phyloP scores from a whole-genome alignment of 2,888 invertebrate species.

The Cosmia trapezina region DNA sequence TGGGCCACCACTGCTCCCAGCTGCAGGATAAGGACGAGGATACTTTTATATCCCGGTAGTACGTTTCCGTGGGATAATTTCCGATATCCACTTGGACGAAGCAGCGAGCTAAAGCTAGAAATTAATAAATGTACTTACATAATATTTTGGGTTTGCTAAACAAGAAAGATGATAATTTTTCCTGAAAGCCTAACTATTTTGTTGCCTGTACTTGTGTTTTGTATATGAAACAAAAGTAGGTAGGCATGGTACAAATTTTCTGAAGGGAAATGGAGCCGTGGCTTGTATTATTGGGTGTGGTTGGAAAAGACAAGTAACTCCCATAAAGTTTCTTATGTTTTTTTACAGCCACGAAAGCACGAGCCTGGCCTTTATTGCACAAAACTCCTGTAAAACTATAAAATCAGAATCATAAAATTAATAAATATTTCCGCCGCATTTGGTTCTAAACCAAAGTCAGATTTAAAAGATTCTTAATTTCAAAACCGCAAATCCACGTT shows the following conservation, averaged over 20 bases:
- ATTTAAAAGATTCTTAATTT: not conserved
- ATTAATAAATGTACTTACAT: not conserved
- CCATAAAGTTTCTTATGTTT: not conserved
- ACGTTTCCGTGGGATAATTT: not conserved
- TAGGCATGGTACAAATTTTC: constrained; percentile 27
- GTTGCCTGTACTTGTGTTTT: constrained; percentile 13
- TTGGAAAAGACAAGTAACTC: constrained; percentile 7
- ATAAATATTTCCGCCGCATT: not conserved
- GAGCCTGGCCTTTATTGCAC: not conserved
- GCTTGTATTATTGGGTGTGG: not conserved
- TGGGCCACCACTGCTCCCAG: too few species aligned
- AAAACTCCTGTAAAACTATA: not conserved
- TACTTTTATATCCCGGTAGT: too few species aligned
- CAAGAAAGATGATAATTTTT: not conserved
- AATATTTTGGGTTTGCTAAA: not conserved
- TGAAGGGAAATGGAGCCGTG: not conserved
- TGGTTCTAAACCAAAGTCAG: not conserved
- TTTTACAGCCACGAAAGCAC: not conserved
- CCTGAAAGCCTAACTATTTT: not conserved
- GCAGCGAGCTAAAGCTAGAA: not conserved
- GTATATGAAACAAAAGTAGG: constrained; percentile 1
- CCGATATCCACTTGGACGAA: not conserved
- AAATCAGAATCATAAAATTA: not conserved
- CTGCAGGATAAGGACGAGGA: too few species aligned
- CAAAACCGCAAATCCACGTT: not conserved